Evolutionary conservation across 2,888 invertebrate species (phyloP).

Genomic region (Tanaodytes sp.): DNA sequence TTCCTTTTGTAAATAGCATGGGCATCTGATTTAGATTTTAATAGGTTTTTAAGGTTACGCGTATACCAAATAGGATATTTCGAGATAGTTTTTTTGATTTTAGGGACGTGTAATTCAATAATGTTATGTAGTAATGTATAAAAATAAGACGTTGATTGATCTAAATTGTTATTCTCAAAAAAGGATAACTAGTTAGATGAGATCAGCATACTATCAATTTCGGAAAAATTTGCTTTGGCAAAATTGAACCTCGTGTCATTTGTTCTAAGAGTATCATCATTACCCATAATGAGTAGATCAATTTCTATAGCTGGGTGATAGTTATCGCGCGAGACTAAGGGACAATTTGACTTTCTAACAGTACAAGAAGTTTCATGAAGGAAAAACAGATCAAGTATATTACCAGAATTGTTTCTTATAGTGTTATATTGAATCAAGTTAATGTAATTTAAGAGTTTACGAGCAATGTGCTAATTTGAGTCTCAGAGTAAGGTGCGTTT

Average conservation of each 20-base stretch:
- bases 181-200: background rate
- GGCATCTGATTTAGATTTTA: background rate
- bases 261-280: background rate
- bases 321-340: background rate
- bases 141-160: background rate
- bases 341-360: background rate
- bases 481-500: background rate
- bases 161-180: too few species aligned
- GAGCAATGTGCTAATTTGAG: background rate
- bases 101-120: constrained; percentile 2
- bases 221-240: background rate
- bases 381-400: background rate
- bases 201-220: background rate
- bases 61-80: constrained; percentile 7
- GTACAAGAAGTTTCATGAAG: background rate
- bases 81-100: too few species aligned
- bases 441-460: background rate
- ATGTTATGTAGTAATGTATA: background rate
- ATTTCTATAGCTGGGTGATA: background rate
- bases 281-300: background rate
- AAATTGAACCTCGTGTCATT: background rate
- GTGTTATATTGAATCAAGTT: background rate
- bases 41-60: background rate
- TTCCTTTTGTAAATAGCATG: background rate
- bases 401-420: background rate